A percentile compares a stretch with the other conserved stretches of the same genome.
phyloP scores from a whole-genome alignment of 2,113 vertebrate species.

The Cheilinus undulatus region DNA sequence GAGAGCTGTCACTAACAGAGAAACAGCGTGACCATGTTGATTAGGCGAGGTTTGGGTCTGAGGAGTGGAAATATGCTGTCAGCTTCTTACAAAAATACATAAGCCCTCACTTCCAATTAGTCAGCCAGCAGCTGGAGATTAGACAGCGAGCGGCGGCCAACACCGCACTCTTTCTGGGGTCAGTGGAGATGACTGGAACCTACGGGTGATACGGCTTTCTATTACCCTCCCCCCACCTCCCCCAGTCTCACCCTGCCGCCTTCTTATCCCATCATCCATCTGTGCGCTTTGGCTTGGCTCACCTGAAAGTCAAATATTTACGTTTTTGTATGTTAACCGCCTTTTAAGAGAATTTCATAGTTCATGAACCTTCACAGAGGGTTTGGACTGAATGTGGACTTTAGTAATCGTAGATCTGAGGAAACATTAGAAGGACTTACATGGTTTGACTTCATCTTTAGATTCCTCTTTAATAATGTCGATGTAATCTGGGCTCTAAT shows the following conservation, averaged over 20 bases:
- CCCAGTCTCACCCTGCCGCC: constrained; percentile 1
- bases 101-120: constrained; percentile 91
- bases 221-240: constrained; percentile 3
- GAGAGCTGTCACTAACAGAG: constrained; percentile 87
- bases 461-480: no score
- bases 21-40: constrained; percentile 86
- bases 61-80: constrained; percentile 85
- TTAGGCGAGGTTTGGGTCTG: constrained; percentile 76
- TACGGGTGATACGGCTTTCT: constrained; percentile 62
- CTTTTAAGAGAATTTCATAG: constrained; percentile 61
- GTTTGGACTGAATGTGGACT: constrained; percentile 39
- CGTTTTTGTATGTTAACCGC: constrained; percentile 17
- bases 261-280: constrained; percentile 52
- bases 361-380: constrained; percentile 62
- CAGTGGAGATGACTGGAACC: constrained; percentile 82
- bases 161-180: constrained; percentile 78
- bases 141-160: constrained; percentile 81
- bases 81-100: constrained; percentile 90
- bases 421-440: not conserved
- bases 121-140: constrained; percentile 83
- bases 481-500: no score
- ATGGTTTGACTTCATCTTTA: no score
- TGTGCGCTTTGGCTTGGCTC: constrained; percentile 55
- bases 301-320: constrained; percentile 71
- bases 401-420: constrained; percentile 8